These are phyloP conservation scores for Ommatoiulus sabulosus DNA, from an alignment of 2,888 invertebrate species.

Conservation along the genomic window DNA sequence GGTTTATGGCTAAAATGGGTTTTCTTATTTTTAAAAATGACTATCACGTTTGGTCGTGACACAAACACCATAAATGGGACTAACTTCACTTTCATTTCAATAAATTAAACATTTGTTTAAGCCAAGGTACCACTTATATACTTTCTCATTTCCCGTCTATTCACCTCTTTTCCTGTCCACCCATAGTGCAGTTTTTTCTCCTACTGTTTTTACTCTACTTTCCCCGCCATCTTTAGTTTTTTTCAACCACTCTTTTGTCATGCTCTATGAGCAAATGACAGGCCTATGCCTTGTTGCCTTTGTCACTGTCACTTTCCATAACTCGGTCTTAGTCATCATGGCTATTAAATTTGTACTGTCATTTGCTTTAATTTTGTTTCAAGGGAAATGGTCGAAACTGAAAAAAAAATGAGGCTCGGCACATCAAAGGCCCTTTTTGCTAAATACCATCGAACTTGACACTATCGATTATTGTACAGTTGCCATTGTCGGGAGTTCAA, in stretches of 20 bases:
- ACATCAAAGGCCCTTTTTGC: slow-evolving; percentile 30
- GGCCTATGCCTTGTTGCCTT: slow-evolving; percentile 37
- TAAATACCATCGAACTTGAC: slow-evolving; percentile 42
- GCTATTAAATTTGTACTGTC: slow-evolving; percentile 29
- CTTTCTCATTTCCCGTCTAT: slow-evolving; percentile 41
- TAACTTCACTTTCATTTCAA: background rate
- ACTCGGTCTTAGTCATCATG: slow-evolving; percentile 22
- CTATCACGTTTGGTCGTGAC: slow-evolving; percentile 15
- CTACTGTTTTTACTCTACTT: background rate
- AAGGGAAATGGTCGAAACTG: background rate
- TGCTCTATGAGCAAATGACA: slow-evolving; percentile 41
- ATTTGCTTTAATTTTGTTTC: slow-evolving; percentile 29
- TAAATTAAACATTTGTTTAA: slow-evolving; percentile 48
- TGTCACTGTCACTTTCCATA: slow-evolving; percentile 47
- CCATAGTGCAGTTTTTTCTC: background rate
- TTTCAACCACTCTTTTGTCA: slow-evolving; percentile 45
- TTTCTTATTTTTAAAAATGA: background rate
- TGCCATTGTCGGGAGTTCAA: background rate
- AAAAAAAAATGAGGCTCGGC: background rate
- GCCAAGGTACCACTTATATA: slow-evolving; percentile 35
- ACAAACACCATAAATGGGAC: background rate
- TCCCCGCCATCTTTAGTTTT: background rate
- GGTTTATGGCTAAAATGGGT: background rate
- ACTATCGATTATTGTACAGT: slow-evolving; percentile 35
- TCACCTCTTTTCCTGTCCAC: slow-evolving; percentile 41